phyloP scores from a whole-genome alignment of 2,113 vertebrate genomes.

The Benitochromis conjunctus region DNA sequence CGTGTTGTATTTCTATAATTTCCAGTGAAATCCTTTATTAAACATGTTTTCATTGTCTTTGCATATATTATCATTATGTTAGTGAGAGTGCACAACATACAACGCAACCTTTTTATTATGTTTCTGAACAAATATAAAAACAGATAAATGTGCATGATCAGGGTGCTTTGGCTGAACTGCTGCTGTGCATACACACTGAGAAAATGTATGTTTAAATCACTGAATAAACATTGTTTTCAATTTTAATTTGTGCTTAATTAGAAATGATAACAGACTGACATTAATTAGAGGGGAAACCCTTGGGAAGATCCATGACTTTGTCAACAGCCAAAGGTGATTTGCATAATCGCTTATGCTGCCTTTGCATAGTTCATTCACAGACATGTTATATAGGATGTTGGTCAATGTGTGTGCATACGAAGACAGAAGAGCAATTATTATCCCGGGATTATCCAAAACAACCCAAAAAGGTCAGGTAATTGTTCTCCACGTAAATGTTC shows the following conservation, averaged over 20 bases:
- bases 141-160: background rate
- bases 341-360: conserved; percentile 45
- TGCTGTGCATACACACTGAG: background rate
- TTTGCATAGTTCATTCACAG: background rate
- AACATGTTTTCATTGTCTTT: background rate
- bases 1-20: background rate
- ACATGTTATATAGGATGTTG: background rate
- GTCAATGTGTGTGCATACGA: background rate
- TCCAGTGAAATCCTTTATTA: background rate
- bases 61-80: background rate
- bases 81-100: background rate
- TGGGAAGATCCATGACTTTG: conserved; percentile 42
- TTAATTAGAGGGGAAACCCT: conserved; percentile 52
- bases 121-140: background rate
- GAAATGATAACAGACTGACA: conserved; percentile 51
- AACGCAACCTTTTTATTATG: background rate
- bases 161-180: background rate
- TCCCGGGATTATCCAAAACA: background rate
- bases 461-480: background rate
- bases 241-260: conserved; percentile 57
- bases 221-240: conserved; percentile 16
- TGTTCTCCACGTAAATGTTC: background rate
- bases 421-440: background rate
- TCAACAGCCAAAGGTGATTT: conserved; percentile 61
- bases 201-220: background rate